Base-by-base conservation (phyloP, 1,140 invertebrate genomes). In the Pachyrhynchus sulphureomaculatus region DNA sequence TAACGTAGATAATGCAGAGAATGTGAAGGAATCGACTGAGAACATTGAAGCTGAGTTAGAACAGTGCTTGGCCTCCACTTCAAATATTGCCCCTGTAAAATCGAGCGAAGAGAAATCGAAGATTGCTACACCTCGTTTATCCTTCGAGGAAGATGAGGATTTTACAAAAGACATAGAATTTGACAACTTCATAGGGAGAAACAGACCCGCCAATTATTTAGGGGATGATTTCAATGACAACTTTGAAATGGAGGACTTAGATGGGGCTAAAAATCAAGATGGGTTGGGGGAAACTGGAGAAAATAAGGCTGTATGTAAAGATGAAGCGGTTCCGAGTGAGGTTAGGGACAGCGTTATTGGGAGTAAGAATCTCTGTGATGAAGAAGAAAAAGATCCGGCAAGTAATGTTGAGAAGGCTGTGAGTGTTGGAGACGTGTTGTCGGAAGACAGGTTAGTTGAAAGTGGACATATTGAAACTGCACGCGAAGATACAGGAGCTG, bases 151-250 rank as follows among this genome's bases (percentile, higher is more conserved):
- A 9, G 17, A 41, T n/a, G 48, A 52, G 21, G 47, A 61, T 15
- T 61, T 52, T 37, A 44, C 58, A 5, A 51, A 61, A 53, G 49
- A 53, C 34, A 37, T 42, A 2, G 48, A 51, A 41, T 57, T 57
- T 37, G 56, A 47, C 4, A 26, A 48, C 52, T 55, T 55, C 18
- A 34, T 8, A 23, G 5, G 18, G 1, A 12, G 9, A 21, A 44
- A 56, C 20, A 23, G 23, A n/a, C 44, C 44, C 6, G 23, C 44
- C 10, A 51, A 51, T 18, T 51, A 51, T 49, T 29, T 49, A 17
- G 47, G 15, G 13, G 24, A 49, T 23, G 24, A 49, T 12, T 36
- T 51, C n/a, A 32, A 13, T 20, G 33, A n/a, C 12, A 32, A 51
- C 17, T 34, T 51, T 18, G 15, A 21, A 5, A 36, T 55, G 26